Base-by-base conservation (phyloP, 2,888 invertebrate species). In the Aphodius sticticus region DNA sequence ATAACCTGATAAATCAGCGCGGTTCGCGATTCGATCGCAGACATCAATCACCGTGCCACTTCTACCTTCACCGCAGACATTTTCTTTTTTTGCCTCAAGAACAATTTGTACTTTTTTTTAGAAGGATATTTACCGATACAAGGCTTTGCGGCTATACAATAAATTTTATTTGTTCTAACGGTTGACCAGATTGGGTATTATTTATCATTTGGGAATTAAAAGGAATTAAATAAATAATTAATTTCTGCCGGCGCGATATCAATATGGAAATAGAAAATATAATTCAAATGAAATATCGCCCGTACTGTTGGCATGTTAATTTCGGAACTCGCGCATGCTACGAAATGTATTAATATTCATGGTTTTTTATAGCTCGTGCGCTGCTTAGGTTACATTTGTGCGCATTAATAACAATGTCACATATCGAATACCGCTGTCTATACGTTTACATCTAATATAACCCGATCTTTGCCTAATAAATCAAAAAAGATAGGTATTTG, bases 1-100 rank as follows among this genome's bases (percentile, higher is more conserved):
- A 84, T 84, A 83, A 81, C 82, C 83, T 83, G 84, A 85, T 85
- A 85, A 84, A 85, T 83, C 84, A 82, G 80, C 81, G 78, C 75
- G 77, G 76, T 77, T 81, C 80, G 76, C 16, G 82, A 82, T 82
- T 75, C 76, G 80, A 82, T 81, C 82, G 75, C 69, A 74, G 16
- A 77, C 79, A 81, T 82, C 82, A 82, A 81, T 82, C 82, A 82
- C 77, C 26, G 38, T 70, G 69, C 36, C 79, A 76, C 80, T 53
- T 16, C 69, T 75, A 53, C 36, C 53, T 53, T 53, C 53, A 53
- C 53, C 53, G 12, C 53, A 53, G 26, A 53, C 2, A 53, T 3
- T 53, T 53, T 53, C 53, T 5, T 53, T 26, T 26, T 26, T 26
- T 26, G 26, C 26, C 26, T 26, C 26, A 26, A 26, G 26, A 26